Evolutionary conservation across 2,797 vertebrate species (phyloP), one percentile per base, ranked within the genome.

Genomic region (Bryconaethiops microstoma): DNA sequence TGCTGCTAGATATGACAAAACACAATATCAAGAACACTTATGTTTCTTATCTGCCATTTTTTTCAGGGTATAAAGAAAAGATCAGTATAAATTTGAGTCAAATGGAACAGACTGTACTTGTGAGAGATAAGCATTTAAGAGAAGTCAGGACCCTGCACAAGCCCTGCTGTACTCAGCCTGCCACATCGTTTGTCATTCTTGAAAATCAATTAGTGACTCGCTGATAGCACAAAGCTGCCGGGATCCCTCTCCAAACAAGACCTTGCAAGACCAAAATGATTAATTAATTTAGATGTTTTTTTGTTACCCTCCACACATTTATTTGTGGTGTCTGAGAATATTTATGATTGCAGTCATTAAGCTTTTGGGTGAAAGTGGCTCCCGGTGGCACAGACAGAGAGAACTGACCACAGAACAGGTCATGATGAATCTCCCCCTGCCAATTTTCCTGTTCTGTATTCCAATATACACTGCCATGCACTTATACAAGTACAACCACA

Each of bases 11-110:
- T 96, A 97, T 97, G 97, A 97, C 97, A 98, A 98, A 99, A 98
- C 94, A 96, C 94, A 96, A 95, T 97, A 99, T 98, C 96, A 98
- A 95, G 96, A 98, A 96, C 96, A 97, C 96, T 99, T 98, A 99
- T 98, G 96, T 94, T 96, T 99, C 95, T 99, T 98, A 99, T 99
- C 96, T 97, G 95, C 95, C 94, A 94, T 95, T 95, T 97, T n/a
- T 98, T 98, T 97, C 94, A 93, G 94, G 95, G 95, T 95, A 97
- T 99, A 99, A 98, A 98, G 98, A 98, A 98, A 97, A 98, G 95
- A 96, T 99, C 96, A 96, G 96, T 96, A 95, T 96, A 96, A 94
- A 96, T 95, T 97, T 97, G 92, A 96, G 95, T 95, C 95, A 95
- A 94, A 92, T 94, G 92, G 90, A 94, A 92, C 82, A 91, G 88